A percentile compares a stretch with the other conserved stretches of the same genome.
Evolutionary conservation across 2,888 invertebrate genomes (phyloP).

Genomic region (Netelia inedita): DNA sequence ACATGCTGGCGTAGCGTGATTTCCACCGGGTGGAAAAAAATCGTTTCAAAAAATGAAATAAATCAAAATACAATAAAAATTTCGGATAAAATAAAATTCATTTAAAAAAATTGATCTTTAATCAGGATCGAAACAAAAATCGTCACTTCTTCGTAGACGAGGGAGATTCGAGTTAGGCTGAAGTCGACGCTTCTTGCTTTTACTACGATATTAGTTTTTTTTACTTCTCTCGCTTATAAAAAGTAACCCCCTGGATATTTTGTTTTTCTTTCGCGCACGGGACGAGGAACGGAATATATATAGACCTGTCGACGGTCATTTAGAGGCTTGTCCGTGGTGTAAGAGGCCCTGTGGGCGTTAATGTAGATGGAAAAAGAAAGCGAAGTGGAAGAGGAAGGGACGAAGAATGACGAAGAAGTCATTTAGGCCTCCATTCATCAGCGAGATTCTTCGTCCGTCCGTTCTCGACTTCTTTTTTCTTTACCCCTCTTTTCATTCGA

Average conservation of each 20-base stretch:
- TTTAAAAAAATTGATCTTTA: too few species aligned
- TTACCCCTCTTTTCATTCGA: neutral
- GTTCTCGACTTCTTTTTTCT: slow-evolving; percentile 7
- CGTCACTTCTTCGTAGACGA: too few species aligned
- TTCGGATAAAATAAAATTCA: too few species aligned
- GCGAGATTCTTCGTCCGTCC: slow-evolving; percentile 21
- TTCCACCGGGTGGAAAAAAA: too few species aligned
- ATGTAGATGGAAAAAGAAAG: slow-evolving; percentile 47
- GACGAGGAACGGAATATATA: slow-evolving; percentile 27
- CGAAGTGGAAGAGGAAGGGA: slow-evolving; percentile 12
- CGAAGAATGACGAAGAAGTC: slow-evolving; percentile 55
- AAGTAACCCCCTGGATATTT: slow-evolving; percentile 10
- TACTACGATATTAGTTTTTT: neutral
- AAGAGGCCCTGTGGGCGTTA: slow-evolving; percentile 54
- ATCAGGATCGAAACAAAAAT: too few species aligned
- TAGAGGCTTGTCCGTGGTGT: slow-evolving; percentile 49
- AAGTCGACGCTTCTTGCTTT: too few species aligned
- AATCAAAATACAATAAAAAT: too few species aligned
- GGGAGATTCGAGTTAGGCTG: too few species aligned
- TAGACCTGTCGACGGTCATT: slow-evolving; percentile 61
- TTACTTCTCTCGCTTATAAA: slow-evolving; percentile 12
- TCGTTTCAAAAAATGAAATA: too few species aligned
- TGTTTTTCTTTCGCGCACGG: slow-evolving; percentile 41
- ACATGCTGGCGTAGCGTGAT: too few species aligned
- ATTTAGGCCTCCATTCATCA: slow-evolving; percentile 62